Evolutionary conservation across 2,797 vertebrate genomes (phyloP).

Genomic region (Phylloscopus collybita): DNA sequence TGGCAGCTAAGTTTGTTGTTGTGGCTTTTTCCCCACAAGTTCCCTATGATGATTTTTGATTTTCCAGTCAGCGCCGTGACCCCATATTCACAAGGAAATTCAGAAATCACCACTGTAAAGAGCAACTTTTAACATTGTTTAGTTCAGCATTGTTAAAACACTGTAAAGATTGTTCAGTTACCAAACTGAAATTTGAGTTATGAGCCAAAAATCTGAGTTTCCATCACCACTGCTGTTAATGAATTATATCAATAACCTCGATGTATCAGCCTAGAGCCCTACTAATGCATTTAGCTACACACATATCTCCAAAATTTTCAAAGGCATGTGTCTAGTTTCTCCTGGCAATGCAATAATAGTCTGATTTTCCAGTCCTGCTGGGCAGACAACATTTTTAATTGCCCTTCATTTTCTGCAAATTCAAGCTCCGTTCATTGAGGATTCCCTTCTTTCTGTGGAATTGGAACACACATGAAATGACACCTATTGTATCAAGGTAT

Average conservation of each 20-base stretch:
- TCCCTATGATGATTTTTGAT: not conserved
- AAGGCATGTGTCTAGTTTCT: not conserved
- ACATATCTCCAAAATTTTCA: not conserved
- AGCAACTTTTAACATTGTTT: not conserved
- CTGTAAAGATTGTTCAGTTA: too few species aligned
- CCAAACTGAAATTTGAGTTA: not conserved
- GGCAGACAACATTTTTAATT: not conserved
- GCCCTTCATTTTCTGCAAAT: not conserved
- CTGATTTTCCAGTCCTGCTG: constrained; percentile 4
- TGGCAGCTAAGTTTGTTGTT: not conserved
- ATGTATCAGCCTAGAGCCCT: not conserved
- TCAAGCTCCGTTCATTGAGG: not conserved
- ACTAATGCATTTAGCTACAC: not conserved
- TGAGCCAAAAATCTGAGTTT: not conserved
- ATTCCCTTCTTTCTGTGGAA: not conserved
- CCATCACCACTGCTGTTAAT: not conserved
- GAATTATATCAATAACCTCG: not conserved
- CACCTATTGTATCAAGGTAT: not conserved
- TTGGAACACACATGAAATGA: not conserved
- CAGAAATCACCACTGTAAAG: not conserved
- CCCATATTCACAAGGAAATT: not conserved
- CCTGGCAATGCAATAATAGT: not conserved
- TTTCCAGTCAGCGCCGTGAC: not conserved
- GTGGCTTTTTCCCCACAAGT: not conserved
- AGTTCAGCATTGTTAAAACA: too few species aligned